phyloP scores from a whole-genome alignment of 2,888 invertebrate genomes.

The Drosophila sordidula region DNA sequence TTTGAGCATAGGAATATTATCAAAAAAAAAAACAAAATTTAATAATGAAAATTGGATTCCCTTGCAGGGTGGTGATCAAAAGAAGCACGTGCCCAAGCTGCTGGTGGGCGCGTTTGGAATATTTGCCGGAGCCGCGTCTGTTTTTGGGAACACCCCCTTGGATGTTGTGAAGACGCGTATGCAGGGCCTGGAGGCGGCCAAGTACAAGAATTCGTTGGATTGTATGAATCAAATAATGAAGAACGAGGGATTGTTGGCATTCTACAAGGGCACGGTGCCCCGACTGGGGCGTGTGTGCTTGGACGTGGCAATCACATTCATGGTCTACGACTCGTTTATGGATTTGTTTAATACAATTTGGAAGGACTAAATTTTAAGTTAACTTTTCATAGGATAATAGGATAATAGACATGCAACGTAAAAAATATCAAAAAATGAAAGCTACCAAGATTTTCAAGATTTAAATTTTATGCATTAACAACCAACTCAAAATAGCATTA shows the following conservation, averaged over 20 bases:
- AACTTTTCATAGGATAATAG: not conserved
- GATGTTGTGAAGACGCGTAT: slow-evolving; percentile 99
- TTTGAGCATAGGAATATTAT: too few relatives aligned
- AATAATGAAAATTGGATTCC: not conserved
- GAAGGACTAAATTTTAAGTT: slow-evolving; percentile 82
- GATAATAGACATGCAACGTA: too few relatives aligned
- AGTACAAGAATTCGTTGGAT: slow-evolving; percentile 97
- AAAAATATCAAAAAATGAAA: too few relatives aligned
- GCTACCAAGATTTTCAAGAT: too few relatives aligned
- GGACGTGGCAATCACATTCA: slow-evolving; percentile 99
- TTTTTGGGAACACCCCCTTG: slow-evolving; percentile 99
- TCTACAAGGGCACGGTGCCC: slow-evolving; percentile 99
- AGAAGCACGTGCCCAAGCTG: slow-evolving; percentile 93
- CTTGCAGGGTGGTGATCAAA: slow-evolving; percentile 90
- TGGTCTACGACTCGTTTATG: slow-evolving; percentile 99
- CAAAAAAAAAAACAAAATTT: too few relatives aligned
- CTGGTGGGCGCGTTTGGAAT: slow-evolving; percentile 96
- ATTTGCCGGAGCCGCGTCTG: slow-evolving; percentile 96
- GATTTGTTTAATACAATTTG: slow-evolving; percentile 97
- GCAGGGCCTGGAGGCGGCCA: slow-evolving; percentile 98
- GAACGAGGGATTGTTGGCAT: slow-evolving; percentile 96
- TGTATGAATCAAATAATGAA: slow-evolving; percentile 96
- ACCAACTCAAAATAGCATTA: too few relatives aligned
- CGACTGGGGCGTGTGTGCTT: slow-evolving; percentile 97
- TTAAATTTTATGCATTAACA: too few relatives aligned